These are phyloP conservation scores for Papilio demoleus DNA, from an alignment of 2,888 invertebrate genomes.

Conservation along the genomic window DNA sequence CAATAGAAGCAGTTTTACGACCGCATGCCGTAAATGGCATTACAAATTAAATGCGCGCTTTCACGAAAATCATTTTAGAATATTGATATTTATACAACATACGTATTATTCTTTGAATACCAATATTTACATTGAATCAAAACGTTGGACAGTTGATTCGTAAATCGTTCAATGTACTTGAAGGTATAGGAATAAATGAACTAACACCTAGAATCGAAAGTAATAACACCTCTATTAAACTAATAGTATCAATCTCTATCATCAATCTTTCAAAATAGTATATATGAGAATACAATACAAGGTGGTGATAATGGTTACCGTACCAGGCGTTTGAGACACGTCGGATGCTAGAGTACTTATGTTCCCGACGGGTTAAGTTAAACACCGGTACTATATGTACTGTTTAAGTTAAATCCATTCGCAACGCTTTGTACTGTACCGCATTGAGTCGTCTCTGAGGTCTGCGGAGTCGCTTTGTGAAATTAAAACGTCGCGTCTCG, in stretches of 20 bases:
- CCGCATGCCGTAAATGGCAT: slow-evolving; percentile 20
- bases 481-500: too few relatives aligned
- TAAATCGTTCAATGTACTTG: background rate
- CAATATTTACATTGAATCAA: background rate
- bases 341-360: background rate
- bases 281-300: background rate
- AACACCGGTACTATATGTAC: background rate
- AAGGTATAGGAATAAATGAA: too few relatives aligned
- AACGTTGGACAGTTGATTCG: background rate
- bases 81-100: slow-evolving; percentile 11
- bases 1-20: slow-evolving; percentile 29
- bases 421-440: background rate
- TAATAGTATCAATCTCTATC: background rate
- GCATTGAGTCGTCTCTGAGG: slow-evolving; percentile 2
- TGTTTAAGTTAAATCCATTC: background rate
- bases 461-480: background rate
- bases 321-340: too few relatives aligned
- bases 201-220: too few relatives aligned
- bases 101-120: background rate
- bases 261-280: background rate
- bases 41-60: slow-evolving; percentile 15
- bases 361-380: background rate
- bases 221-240: background rate
- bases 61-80: slow-evolving; percentile 16
- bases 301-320: too few relatives aligned